Base-by-base conservation (phyloP, 2,113 vertebrate genomes). In the Esox niger region DNA sequence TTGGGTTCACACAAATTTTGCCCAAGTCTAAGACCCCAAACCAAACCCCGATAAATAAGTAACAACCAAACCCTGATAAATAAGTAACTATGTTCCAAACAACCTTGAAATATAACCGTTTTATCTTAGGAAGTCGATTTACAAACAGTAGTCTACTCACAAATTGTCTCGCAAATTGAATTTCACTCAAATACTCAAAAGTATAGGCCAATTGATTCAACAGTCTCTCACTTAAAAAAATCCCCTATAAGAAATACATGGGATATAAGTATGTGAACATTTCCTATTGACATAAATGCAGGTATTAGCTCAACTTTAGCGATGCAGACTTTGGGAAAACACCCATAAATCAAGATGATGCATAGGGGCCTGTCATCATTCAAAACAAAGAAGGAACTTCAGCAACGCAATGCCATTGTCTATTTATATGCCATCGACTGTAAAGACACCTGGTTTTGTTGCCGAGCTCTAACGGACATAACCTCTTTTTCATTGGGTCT, bases 381-480 rank as follows among this genome's bases (percentile, higher is more conserved):
- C n/a, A 21, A 20, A 52, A 49, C 13, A 13, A 15, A 49, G n/a
- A 49, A 20, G 8, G 17, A 21, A 21, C 47, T 21, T 17, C 47
- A 52, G 47, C n/a, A 6, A 21, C n/a, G 47, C n/a, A 6, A 52
- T 21, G 1, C n/a, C 47, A 21, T 52, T 52, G 47, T 52, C 47
- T 52, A n/a, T 52, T n/a, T n/a, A 52, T n/a, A 52, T n/a, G 5
- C 11, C 13, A 43, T 43, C 38, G 3, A 43, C 38, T 43, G 38
- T 43, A 43, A 52, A 5, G 9, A 6, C 47, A 52, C 47, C 47
- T 52, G 5, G 17, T 52, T 52, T 52, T 52, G 21, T n/a, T 9
- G n/a, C 21, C 20, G n/a, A 52, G 31, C 66, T 64, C 75, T 54
- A 76, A 76, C n/a, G 55, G 78, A 75, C 47, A 68, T 47, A 75